These are phyloP conservation scores for Neoarius graeffei DNA, from an alignment of 2,113 vertebrate genomes.

Conservation along the genomic window DNA sequence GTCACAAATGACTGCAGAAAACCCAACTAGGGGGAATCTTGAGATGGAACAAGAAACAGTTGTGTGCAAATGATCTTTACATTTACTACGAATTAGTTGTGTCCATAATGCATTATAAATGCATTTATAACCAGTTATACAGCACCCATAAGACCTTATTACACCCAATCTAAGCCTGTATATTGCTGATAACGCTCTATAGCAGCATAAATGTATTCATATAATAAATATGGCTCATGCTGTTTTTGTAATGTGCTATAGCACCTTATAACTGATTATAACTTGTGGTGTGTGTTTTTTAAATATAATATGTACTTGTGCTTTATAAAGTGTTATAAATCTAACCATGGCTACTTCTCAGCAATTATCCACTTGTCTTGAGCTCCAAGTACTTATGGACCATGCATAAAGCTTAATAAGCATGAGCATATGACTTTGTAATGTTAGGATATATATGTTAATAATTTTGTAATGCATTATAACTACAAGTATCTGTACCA, in stretches of 20 bases:
- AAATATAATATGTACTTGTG: too few species aligned
- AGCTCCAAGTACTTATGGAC: not conserved
- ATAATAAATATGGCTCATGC: not conserved
- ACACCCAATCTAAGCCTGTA: not conserved
- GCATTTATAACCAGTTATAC: not conserved
- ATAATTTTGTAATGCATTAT: not conserved
- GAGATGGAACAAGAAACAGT: not conserved
- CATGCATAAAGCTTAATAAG: not conserved
- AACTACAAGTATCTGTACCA: not conserved
- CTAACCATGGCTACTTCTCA: not conserved
- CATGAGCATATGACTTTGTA: not conserved
- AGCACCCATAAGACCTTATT: not conserved
- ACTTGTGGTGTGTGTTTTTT: too few species aligned
- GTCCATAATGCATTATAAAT: not conserved
- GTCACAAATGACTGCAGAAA: not conserved
- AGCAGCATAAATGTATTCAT: not conserved
- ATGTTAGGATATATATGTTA: not conserved
- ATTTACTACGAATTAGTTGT: not conserved
- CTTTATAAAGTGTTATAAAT: not conserved
- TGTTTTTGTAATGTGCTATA: not conserved
- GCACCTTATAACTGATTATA: not conserved
- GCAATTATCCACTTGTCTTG: not conserved
- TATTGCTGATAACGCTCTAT: not conserved
- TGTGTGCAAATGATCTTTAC: not conserved
- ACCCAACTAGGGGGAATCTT: not conserved